Conservation (phyloP, 1,140 invertebrate species). For the Drosophila bifasciata region DNA sequence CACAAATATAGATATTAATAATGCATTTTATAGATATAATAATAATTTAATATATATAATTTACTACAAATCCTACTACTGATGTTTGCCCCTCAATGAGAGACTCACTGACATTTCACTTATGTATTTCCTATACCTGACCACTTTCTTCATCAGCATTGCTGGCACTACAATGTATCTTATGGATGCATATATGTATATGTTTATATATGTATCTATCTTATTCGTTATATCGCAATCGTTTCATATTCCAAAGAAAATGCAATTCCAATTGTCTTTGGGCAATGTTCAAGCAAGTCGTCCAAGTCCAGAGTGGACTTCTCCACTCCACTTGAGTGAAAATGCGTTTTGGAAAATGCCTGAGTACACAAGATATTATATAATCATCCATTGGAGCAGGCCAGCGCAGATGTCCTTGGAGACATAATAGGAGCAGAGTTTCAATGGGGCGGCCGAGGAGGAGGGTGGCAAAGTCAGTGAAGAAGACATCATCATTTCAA, state of each 20-base stretch:
- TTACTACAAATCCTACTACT: no score
- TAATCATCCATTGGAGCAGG: constrained; percentile 14
- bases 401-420: constrained; percentile 24
- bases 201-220: no score
- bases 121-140: no score
- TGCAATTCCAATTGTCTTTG: constrained; percentile 52
- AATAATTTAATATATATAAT: no score
- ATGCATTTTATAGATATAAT: no score
- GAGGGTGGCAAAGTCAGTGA: background rate
- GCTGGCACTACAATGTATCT: no score
- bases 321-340: constrained; percentile 32
- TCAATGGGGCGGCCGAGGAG: no score
- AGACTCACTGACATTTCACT: no score
- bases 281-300: constrained; percentile 21
- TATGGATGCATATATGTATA: no score
- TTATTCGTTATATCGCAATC: background rate
- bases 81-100: no score
- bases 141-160: no score
- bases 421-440: background rate
- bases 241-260: constrained; percentile 10
- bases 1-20: no score
- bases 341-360: constrained; percentile 24
- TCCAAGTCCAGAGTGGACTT: constrained; percentile 1
- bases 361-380: constrained; percentile 44
- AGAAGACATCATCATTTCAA: constrained; percentile 37